Evolutionary conservation across 2,113 vertebrate genomes (phyloP).

Genomic region (Oriolus oriolus): DNA sequence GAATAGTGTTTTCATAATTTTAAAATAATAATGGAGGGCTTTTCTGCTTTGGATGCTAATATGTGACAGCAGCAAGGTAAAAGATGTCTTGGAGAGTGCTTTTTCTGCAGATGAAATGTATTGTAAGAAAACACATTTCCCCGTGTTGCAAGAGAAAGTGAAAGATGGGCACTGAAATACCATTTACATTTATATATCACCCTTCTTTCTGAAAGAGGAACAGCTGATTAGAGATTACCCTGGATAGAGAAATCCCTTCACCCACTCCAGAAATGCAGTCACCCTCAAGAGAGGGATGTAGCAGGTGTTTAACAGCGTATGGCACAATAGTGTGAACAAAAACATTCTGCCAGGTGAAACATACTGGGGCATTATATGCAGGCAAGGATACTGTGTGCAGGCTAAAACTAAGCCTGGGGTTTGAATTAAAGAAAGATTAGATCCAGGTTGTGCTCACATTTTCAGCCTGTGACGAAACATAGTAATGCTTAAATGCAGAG

Average conservation of each 20-base stretch:
- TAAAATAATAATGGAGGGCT: not conserved
- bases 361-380: not conserved
- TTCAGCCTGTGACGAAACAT: not conserved
- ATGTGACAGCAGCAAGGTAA: not conserved
- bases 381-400: not conserved
- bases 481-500: not conserved
- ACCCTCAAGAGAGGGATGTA: not conserved
- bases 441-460: not conserved
- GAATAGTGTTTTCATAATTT: not conserved
- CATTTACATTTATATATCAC: not conserved
- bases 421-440: not conserved
- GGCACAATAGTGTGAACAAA: not conserved
- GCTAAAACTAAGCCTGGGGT: not conserved
- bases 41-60: constrained; percentile 18
- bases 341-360: not conserved
- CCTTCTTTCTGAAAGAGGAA: not conserved
- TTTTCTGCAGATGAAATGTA: not conserved
- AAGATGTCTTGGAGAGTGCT: not conserved
- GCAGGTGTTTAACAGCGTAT: not conserved
- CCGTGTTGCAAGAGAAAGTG: not conserved
- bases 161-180: not conserved
- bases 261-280: not conserved
- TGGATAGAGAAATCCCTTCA: not conserved
- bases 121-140: not conserved
- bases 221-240: not conserved